These are phyloP conservation scores for Actinia tenebrosa DNA, from an alignment of 64 coral and sea anemone species.

Conservation along the genomic window DNA sequence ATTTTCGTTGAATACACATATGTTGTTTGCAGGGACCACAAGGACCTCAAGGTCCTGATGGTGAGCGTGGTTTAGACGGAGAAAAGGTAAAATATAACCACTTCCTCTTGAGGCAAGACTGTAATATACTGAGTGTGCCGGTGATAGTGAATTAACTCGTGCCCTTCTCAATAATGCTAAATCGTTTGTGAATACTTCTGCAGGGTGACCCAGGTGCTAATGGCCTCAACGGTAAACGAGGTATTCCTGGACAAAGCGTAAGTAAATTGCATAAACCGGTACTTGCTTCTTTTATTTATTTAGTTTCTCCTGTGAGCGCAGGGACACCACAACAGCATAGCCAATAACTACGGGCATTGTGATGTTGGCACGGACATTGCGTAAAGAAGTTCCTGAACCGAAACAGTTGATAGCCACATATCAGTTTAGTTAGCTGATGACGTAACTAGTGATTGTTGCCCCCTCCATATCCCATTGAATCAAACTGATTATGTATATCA, in stretches of 20 bases:
- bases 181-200: neutral
- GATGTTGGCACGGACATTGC: too few species aligned
- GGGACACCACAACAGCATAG: too few species aligned
- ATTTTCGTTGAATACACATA: neutral
- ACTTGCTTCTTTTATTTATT: too few species aligned
- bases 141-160: neutral
- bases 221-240: constrained; percentile 40
- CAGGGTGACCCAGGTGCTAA: constrained; percentile 60
- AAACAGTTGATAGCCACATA: too few species aligned
- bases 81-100: constrained; percentile 25
- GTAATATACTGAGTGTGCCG: too few species aligned
- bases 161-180: neutral
- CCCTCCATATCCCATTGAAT: neutral
- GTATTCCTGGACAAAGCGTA: constrained; percentile 40
- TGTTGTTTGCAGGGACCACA: constrained; percentile 28
- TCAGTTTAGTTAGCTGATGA: too few species aligned
- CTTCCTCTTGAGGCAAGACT: too few species aligned
- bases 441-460: too few species aligned
- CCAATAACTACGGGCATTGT: too few species aligned
- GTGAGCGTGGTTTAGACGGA: constrained; percentile 53
- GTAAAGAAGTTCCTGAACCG: too few species aligned
- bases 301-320: too few species aligned
- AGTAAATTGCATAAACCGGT: neutral
- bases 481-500: neutral
- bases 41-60: constrained; percentile 46